Percentiles rank a stretch among this genome's conserved stretches.
phyloP scores from a whole-genome alignment of 2,797 vertebrate species.

The Silurus lanzhouensis region DNA sequence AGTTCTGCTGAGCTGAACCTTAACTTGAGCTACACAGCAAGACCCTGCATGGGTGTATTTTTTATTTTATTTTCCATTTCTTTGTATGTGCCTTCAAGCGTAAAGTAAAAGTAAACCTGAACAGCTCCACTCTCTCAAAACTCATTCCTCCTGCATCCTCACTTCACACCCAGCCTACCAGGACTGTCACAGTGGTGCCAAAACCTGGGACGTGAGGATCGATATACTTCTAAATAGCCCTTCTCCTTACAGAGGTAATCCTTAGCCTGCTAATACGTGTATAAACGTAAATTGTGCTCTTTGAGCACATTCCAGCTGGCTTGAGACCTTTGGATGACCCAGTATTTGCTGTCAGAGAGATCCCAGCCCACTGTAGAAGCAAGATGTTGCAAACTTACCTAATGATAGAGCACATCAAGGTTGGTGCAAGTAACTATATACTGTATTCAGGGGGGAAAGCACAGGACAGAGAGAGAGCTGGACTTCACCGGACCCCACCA shows the following conservation, averaged over 20 bases:
- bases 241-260: neutral
- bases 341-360: neutral
- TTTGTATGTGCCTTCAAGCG: neutral
- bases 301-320: neutral
- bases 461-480: neutral
- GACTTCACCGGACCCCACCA: neutral
- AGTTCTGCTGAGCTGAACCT: neutral
- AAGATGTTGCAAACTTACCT: neutral
- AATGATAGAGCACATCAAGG: neutral
- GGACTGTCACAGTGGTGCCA: neutral
- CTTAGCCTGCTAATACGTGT: neutral
- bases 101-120: neutral
- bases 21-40: neutral
- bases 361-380: neutral
- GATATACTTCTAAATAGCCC: neutral
- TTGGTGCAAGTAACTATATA: neutral
- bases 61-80: neutral
- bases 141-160: neutral
- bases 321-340: neutral
- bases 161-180: neutral
- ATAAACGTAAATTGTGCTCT: neutral
- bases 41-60: neutral
- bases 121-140: neutral
- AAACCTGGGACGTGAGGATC: neutral
- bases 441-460: neutral